These are phyloP conservation scores for Thalassaphorura encarpata DNA, from an alignment of 1,140 invertebrate species.

Conservation along the genomic window DNA sequence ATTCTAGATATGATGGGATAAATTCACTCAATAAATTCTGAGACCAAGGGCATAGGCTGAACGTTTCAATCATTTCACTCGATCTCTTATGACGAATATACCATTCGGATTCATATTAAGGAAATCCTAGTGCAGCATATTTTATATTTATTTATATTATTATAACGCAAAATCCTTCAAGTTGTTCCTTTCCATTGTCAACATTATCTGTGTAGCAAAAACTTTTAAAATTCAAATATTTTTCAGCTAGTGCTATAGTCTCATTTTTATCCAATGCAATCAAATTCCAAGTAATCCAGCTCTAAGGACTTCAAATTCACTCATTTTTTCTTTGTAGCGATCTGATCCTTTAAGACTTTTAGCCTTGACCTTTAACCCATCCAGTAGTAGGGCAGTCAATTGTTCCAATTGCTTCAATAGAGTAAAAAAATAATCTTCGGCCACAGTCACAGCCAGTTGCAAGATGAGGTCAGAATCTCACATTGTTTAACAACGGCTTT, in stretches of 20 bases:
- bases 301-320: constrained; percentile 48
- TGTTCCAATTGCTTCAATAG: constrained; percentile 62
- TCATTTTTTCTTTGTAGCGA: constrained; percentile 47
- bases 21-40: constrained; percentile 8
- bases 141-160: no score
- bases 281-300: constrained; percentile 24
- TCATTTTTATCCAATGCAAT: constrained; percentile 65
- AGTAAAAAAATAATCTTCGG: constrained; percentile 33
- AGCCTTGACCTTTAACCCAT: constrained; percentile 59
- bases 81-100: constrained; percentile 56
- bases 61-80: constrained; percentile 48
- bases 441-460: neutral
- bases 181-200: constrained; percentile 22
- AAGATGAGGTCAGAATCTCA: neutral
- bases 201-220: constrained; percentile 52
- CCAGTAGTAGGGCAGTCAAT: constrained; percentile 63
- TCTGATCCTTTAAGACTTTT: constrained; percentile 53
- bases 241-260: constrained; percentile 74
- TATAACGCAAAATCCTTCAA: constrained; percentile 74
- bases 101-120: constrained; percentile 61
- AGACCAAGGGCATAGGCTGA: constrained; percentile 27
- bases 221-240: constrained; percentile 77
- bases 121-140: constrained; percentile 50
- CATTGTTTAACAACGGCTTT: constrained; percentile 6
- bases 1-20: constrained; percentile 27